Base-by-base conservation (phyloP, 2,888 invertebrate species). In the Colletes collaris region DNA sequence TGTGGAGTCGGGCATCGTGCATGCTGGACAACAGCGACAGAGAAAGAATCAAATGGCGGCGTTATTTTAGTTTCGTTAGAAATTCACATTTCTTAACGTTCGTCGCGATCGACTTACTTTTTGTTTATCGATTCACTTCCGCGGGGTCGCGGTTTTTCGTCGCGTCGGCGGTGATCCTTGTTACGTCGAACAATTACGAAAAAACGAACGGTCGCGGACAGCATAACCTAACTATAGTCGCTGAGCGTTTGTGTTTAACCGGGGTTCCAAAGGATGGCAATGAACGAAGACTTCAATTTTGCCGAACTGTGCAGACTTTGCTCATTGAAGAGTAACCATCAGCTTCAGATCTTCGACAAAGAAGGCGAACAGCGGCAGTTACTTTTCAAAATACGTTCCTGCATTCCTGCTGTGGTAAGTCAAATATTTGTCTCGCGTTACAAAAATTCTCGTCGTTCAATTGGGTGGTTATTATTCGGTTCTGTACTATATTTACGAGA, bases 321-420 rank as follows among this genome's bases (percentile, higher is more conserved):
- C 92, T 95, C 96, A 87, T 93, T 96, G 87, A 96, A 95, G 93
- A 95, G 95, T 91, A 96, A 95, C 83, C 95, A 95, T 86, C 94
- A 96, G 92, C 94, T 96, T 87, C 95, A 96, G 92, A 95, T 96
- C 90, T 96, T 96, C 92, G 96, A 96, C 91, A 95, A 96, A 92
- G 95, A 96, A 92, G 95, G 96, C 68, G 96, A 96, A 91, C 96
- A 96, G 92, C 94, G 96, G 87, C 96, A 96, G 93, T 93, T 96
- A 86, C 93, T 96, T 76, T 95, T 95, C 92, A 96, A 96, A 92
- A 94, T 96, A 90, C 94, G 96, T 90, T 95, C 95, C 88, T 95
- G 96, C 90, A 94, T 96, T 91, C 95, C 96, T 77, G 94, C 95
- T 92, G 95, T 95, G 94, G 96, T 96, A 93, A 95, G 95, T 94